Conservation (phyloP, 2,888 invertebrate species). For the Ornithoptera priamus region DNA sequence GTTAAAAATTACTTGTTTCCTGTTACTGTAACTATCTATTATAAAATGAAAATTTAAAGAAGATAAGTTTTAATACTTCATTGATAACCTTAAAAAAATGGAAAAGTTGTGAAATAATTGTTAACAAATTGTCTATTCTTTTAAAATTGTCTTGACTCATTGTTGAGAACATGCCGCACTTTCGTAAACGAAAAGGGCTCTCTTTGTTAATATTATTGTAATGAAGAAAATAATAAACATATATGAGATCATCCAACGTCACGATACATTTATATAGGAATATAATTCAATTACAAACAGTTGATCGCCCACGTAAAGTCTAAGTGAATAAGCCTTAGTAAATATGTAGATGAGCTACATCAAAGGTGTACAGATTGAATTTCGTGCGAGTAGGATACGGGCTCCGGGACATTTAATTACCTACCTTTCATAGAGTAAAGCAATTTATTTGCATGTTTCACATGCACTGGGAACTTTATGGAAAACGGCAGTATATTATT, state of each 20-base stretch:
- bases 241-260: background rate
- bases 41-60: too few relatives aligned
- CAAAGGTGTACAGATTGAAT: slow-evolving; percentile 11
- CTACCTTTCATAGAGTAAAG: slow-evolving; percentile 3
- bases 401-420: slow-evolving; percentile 5
- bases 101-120: too few relatives aligned
- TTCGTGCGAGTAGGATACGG: background rate
- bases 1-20: too few relatives aligned
- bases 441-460: slow-evolving; percentile 8
- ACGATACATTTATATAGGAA: background rate
- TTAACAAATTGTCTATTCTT: too few relatives aligned
- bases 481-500: background rate
- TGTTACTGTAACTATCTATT: too few relatives aligned
- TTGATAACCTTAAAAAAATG: too few relatives aligned
- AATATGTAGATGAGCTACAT: slow-evolving; percentile 2
- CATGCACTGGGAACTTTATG: background rate
- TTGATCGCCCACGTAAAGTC: background rate
- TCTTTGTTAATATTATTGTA: too few relatives aligned
- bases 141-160: too few relatives aligned
- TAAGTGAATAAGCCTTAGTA: slow-evolving; percentile 1
- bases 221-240: too few relatives aligned
- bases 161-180: too few relatives aligned
- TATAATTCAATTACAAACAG: background rate
- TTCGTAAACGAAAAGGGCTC: too few relatives aligned
- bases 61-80: too few relatives aligned